A percentile compares a stretch with the other conserved stretches of the same genome.
Conservation (phyloP, 2,797 vertebrate species). For the Oryzias sinensis region DNA sequence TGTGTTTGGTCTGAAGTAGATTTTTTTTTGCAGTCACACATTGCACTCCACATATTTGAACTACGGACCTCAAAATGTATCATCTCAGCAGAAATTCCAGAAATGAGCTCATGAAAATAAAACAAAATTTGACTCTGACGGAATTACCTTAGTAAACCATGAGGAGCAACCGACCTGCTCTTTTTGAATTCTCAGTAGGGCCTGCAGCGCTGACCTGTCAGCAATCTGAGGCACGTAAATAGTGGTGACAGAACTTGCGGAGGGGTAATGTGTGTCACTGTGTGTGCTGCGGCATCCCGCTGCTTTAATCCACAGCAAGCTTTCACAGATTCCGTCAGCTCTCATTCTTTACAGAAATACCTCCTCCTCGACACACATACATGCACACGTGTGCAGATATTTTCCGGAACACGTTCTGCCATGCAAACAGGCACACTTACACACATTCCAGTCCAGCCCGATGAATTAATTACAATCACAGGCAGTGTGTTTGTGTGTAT, state of each 20-base stretch:
- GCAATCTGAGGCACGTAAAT: conserved; percentile 21
- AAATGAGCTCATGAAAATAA: too few relatives aligned
- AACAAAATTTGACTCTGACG: too few relatives aligned
- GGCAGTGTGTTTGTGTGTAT: conserved; percentile 53
- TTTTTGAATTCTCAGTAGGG: conserved; percentile 16
- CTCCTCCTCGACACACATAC: conserved; percentile 24
- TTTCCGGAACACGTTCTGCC: conserved; percentile 12
- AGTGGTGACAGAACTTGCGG: conserved; percentile 42
- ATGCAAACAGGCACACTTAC: conserved; percentile 5
- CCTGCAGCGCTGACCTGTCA: conserved; percentile 13
- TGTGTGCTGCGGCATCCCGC: conserved; percentile 44
- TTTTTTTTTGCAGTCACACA: too few relatives aligned
- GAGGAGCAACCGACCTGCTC: conserved; percentile 4
- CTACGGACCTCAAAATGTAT: too few relatives aligned
- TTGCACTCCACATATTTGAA: too few relatives aligned
- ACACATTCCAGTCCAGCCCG: conserved; percentile 36
- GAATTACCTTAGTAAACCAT: too few relatives aligned
- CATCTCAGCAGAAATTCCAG: too few relatives aligned
- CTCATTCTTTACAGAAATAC: conserved; percentile 47
- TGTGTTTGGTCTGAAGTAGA: too few relatives aligned
- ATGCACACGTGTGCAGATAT: conserved; percentile 4
- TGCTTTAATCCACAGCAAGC: conserved; percentile 59
- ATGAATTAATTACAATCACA: conserved; percentile 70
- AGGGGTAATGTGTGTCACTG: conserved; percentile 58
- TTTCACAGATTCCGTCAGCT: conserved; percentile 56